These are phyloP conservation scores for Aspidapion aeneum DNA, from an alignment of 2,888 invertebrate species.

Conservation along the genomic window DNA sequence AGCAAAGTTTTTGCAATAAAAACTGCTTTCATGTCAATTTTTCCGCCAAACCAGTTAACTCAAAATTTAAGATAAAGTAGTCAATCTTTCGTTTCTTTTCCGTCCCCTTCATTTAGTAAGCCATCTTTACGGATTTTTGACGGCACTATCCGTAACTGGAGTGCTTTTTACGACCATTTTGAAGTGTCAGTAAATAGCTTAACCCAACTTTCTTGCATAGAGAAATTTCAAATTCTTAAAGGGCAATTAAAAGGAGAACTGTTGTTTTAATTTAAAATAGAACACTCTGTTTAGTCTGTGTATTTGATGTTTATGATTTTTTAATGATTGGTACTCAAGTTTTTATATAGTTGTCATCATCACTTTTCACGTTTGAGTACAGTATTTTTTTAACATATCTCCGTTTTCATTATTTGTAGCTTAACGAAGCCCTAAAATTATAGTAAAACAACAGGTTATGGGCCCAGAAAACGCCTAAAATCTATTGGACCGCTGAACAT, in stretches of 20 bases:
- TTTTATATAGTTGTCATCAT: too few species aligned
- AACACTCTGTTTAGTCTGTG: too few species aligned
- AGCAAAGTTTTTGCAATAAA: background rate
- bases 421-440: too few species aligned
- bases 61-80: too few species aligned
- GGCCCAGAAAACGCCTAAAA: too few species aligned
- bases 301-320: too few species aligned
- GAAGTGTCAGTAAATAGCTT: background rate
- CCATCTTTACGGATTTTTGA: background rate
- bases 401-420: too few species aligned
- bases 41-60: background rate
- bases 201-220: background rate
- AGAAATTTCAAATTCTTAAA: background rate
- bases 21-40: background rate
- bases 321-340: too few species aligned
- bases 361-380: too few species aligned
- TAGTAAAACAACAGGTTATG: too few species aligned
- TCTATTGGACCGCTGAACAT: too few species aligned
- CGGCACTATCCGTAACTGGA: background rate
- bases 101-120: background rate
- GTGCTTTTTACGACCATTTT: background rate
- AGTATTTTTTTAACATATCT: too few species aligned
- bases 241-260: background rate
- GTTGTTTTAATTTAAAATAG: background rate
- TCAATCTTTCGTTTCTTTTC: background rate